Percentiles rank a stretch among this genome's conserved stretches.
Evolutionary conservation across 1,140 invertebrate species (phyloP).

Genomic region (Magallana ariakensis): DNA sequence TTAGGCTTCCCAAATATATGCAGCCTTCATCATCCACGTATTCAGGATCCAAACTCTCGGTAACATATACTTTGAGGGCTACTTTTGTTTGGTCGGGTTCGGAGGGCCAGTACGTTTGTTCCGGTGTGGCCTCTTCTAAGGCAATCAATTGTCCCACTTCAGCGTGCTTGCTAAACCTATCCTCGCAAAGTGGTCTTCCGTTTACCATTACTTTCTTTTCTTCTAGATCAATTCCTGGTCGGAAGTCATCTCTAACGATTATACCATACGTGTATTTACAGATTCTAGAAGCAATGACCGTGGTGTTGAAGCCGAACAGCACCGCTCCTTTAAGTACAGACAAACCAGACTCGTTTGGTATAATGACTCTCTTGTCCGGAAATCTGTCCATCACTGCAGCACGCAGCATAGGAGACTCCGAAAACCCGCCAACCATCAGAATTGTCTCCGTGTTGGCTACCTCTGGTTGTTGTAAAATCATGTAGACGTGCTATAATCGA

Average conservation of each 20-base stretch:
- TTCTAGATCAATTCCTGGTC: constrained; percentile 41
- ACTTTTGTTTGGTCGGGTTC: constrained; percentile 33
- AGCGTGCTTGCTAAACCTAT: constrained; percentile 60
- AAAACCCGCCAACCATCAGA: constrained; percentile 63
- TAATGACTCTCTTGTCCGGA: constrained; percentile 46
- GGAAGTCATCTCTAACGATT: constrained; percentile 44
- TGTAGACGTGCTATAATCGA: constrained; percentile 51
- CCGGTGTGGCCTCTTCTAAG: constrained; percentile 44
- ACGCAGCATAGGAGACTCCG: constrained; percentile 57
- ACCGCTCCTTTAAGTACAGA: constrained; percentile 64
- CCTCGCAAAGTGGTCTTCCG: constrained; percentile 46
- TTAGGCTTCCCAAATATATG: constrained; percentile 32
- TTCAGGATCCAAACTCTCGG: background rate
- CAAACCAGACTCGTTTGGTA: constrained; percentile 56
- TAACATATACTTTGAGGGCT: background rate
- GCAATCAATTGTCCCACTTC: constrained; percentile 47
- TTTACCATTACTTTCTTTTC: constrained; percentile 30
- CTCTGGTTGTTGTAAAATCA: constrained; percentile 35
- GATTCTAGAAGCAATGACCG: constrained; percentile 52
- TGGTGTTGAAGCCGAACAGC: constrained; percentile 61
- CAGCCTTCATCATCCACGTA: constrained; percentile 34
- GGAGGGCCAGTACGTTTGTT: constrained; percentile 30
- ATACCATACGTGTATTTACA: constrained; percentile 62
- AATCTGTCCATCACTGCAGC: constrained; percentile 51
- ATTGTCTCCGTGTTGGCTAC: constrained; percentile 47